Base-by-base conservation (phyloP, 2,888 invertebrate genomes). In the Lasioglossum villosulum region DNA sequence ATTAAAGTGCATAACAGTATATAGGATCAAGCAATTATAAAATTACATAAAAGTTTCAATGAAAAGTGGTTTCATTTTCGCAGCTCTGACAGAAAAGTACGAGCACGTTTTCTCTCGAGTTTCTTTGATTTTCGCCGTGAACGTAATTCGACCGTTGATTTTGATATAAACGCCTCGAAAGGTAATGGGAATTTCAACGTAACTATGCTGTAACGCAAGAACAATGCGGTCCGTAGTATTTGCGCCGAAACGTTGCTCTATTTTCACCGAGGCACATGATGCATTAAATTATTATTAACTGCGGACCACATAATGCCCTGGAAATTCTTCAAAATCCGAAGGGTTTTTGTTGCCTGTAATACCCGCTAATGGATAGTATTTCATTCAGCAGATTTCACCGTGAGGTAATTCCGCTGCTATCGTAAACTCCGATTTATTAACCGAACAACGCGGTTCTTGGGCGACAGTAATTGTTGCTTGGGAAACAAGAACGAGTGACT, bases 171-270 rank as follows among this genome's bases (percentile, higher is more conserved):
- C 72, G 37, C 34, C 56, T 56, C 56, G 14, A 34, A 73, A 45
- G 42, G 23, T 45, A 76, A 72, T 45, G 30, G 73, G 73, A 73
- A 83, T 83, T 82, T 77, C 37, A 42, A 52, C n/a, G 34, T 14
- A 83, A 78, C 73, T 83, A 83, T 78, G 73, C 37, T 39, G 19
- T 48, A 45, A 83, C 73, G 34, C 52, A 66, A 56, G 72, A 83
- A 82, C 71, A 83, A 83, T 71, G 82, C 59, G n/a, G 59, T 8
- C 34, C 12, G 16, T 45, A 75, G 52, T 52, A 52, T 72, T 71
- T 59, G 34, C 23, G 8, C 23, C 39, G 34, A 72, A 81, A 75
- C 66, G 6, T 45, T 45, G 42, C n/a, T 30, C 45, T 56, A 74
- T 45, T 72, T 71, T 42, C 80, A 30, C 42, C 56, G 12, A 30